Evolutionary conservation across 2,797 vertebrate species (phyloP).

Genomic region (Muscicapa comitata): DNA sequence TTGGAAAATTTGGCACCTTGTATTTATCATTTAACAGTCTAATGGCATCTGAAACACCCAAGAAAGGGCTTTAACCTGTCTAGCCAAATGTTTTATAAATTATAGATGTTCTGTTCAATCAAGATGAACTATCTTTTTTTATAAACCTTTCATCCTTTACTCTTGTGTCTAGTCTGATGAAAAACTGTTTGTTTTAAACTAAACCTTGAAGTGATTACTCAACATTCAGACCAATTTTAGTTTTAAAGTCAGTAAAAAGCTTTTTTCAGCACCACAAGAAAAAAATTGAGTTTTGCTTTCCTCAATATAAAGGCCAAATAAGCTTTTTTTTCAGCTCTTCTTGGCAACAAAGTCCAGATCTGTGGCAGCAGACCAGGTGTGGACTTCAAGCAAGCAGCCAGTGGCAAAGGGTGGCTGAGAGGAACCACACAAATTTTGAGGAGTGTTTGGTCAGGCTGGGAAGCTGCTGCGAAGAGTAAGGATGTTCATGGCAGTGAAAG

Average conservation of each 20-base stretch:
- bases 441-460: neutral
- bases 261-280: neutral
- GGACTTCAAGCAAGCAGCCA: neutral
- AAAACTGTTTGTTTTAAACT: conserved; percentile 8
- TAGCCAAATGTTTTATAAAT: neutral
- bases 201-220: neutral
- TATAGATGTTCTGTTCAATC: neutral
- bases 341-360: neutral
- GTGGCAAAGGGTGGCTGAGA: neutral
- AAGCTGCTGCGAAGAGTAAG: neutral
- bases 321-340: neutral
- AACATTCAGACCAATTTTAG: conserved; percentile 5
- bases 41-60: neutral
- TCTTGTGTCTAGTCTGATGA: neutral
- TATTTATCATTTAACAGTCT: neutral
- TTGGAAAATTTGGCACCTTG: neutral
- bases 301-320: neutral
- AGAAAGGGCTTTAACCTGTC: neutral
- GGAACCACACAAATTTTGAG: neutral
- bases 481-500: neutral
- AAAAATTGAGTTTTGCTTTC: neutral
- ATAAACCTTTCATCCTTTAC: neutral
- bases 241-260: neutral
- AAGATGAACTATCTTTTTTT: neutral
- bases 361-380: neutral